A percentile compares a stretch with the other conserved stretches of the same genome.
Evolutionary conservation across 2,888 invertebrate genomes (phyloP).

Genomic region (Leptarthrus brevirostris): DNA sequence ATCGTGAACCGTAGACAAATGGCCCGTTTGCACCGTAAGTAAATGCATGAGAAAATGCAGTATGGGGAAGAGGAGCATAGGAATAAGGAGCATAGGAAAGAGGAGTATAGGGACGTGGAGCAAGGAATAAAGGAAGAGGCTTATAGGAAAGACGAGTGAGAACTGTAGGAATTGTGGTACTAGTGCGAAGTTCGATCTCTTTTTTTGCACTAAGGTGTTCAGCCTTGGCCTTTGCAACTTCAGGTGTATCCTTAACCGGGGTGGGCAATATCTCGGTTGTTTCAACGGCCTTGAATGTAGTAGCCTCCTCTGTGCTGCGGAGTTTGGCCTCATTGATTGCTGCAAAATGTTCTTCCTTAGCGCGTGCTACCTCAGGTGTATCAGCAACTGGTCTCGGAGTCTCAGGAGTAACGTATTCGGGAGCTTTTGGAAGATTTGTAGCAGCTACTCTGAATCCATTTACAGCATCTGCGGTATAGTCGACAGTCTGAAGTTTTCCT

Average conservation of each 20-base stretch:
- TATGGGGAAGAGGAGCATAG: too few species aligned
- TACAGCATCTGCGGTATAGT: constrained; percentile 68
- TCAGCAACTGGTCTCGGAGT: constrained; percentile 62
- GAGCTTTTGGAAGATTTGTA: constrained; percentile 68
- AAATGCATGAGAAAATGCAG: too few species aligned
- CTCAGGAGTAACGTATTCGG: constrained; percentile 6
- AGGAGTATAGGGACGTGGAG: too few species aligned
- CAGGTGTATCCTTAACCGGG: constrained; percentile 66
- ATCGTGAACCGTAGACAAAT: too few species aligned
- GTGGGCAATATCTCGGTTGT: constrained; percentile 67
- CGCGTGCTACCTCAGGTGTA: constrained; percentile 68
- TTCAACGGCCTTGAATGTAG: constrained; percentile 56
- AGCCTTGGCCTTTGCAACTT: constrained; percentile 60
- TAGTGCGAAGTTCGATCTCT: constrained; percentile 58
- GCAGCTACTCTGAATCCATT: constrained; percentile 71
- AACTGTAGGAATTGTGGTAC: neutral
- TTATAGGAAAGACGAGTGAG: too few species aligned
- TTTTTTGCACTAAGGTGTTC: constrained; percentile 64
- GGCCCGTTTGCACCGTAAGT: too few species aligned
- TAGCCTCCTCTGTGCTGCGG: constrained; percentile 33
- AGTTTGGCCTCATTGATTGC: constrained; percentile 63
- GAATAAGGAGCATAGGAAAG: too few species aligned
- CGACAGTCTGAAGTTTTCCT: constrained; percentile 69
- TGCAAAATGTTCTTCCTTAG: constrained; percentile 65
- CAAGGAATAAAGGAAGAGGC: too few species aligned